Base-by-base conservation (phyloP, 2,888 invertebrate genomes). In the Tipula vernalis region DNA sequence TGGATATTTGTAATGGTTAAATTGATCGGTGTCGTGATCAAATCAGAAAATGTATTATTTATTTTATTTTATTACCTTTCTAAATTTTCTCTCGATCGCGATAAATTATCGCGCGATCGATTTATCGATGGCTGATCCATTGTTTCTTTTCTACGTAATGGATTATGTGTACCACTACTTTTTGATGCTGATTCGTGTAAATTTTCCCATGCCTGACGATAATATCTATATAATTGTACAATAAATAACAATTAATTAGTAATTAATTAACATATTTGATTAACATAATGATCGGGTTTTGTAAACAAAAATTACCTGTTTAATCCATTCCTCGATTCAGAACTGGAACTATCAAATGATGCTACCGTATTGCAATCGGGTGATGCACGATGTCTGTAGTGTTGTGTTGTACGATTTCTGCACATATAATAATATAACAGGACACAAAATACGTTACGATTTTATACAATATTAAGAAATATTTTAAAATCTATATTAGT, bases 121-220 rank as follows among this genome's bases (percentile, higher is more conserved):
- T 91, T 91, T 89, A 91, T 90, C 88, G 90, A 92, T 36, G 94
- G 94, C 89, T 94, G 94, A 91, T 95, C 95, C 89, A 95, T 91
- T 47, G 95, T 95, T 89, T 96, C 95, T 90, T 95, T 96, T 87
- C 95, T 93, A 86, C 94, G 92, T 86, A 95, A 91, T 0, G 94
- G 94, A 89, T 92, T 92, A 89, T 94, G 95, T 8, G 91, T 90
- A 28, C 71, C 71, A 88, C 91, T 91, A 86, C 91, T 91, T 89
- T 94, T 94, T 36, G 93, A 93, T 3, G 96, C 94, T 4, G 96
- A 95, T 90, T 97, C 96, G 90, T 97, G 96, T 3, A 98, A 93
- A 91, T 97, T 97, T 91, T 98, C 97, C 98, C 98, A 98, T 2
- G 98, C 98, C 91, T 97, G 96, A 41, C 97, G 94, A 92, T 98